phyloP scores from a whole-genome alignment of 2,113 vertebrate species.

The Asarcornis scutulata region DNA sequence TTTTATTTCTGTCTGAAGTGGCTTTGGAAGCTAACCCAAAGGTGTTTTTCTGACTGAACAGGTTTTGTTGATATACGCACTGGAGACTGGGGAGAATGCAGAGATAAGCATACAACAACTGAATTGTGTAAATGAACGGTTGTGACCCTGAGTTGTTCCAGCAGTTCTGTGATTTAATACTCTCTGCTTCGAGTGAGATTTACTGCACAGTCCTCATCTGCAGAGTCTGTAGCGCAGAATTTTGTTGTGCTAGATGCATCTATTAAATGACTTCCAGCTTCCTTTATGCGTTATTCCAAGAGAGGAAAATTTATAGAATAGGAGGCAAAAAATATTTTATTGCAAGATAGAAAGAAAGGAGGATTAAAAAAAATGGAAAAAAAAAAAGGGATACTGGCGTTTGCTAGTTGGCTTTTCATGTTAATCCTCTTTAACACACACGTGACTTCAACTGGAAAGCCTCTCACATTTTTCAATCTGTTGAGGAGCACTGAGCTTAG shows the following conservation, averaged over 20 bases:
- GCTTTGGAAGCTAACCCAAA: background rate
- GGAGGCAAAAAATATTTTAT: background rate
- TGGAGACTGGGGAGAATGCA: background rate
- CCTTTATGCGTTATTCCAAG: background rate
- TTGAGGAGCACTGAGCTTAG: background rate
- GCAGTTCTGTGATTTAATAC: background rate
- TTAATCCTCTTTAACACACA: slow-evolving; percentile 59
- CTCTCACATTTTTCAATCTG: slow-evolving; percentile 9
- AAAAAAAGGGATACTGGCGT: background rate
- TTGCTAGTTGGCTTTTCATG: slow-evolving; percentile 10
- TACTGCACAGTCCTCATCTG: background rate
- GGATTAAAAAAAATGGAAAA: background rate
- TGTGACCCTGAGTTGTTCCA: background rate
- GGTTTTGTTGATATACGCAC: background rate
- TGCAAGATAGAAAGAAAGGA: background rate
- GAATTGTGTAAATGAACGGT: background rate
- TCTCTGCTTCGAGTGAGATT: background rate
- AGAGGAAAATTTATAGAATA: background rate
- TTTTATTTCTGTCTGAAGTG: background rate
- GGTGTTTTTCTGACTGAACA: background rate
- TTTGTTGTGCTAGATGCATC: background rate
- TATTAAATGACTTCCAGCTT: background rate
- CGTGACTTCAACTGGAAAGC: slow-evolving; percentile 47
- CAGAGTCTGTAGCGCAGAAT: background rate
- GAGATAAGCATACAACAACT: background rate